Base-by-base conservation (phyloP, 2,797 vertebrate genomes). In the Denticeps clupeoides region DNA sequence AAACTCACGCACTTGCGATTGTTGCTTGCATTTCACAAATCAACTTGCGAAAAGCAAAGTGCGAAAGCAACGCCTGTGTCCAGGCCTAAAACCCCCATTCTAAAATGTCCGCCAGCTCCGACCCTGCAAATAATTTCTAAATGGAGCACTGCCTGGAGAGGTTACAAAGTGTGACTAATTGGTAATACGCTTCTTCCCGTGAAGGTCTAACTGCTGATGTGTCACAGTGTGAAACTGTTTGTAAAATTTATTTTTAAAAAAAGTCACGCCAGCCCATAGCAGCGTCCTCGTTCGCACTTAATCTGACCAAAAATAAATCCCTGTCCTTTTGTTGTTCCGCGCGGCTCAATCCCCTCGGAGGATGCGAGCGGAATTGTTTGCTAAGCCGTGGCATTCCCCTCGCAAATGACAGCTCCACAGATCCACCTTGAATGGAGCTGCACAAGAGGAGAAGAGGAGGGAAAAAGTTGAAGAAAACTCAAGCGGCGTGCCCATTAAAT, bases 231-330 rank as follows among this genome's bases (percentile, higher is more conserved):
- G 7, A 26, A 26, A 28, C 6, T 10, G 9, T 28, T 11, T 27
- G 27, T 27, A 28, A 27, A 28, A 28, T n/a, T n/a, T n/a, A 28
- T 11, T 2, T 11, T 3, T 1, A 27, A 24, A 24, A 8, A 10
- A 9, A 3, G 9, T 11, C n/a, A n/a, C n/a, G 27, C 12, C 44
- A 46, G 55, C 51, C 38, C 19, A 16, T 38, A 41, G 43, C 54
- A 23, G 41, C 46, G 52, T 46, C 54, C 62, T 23, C 43, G 29
- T 57, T 58, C 55, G n/a, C 47, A 22, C 29, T 49, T 50, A 48
- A 60, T 55, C 56, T 51, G 19, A 25, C 45, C 60, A 52, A 50
- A 54, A 62, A 62, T 59, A 59, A 64, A 54, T 61, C 42, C 16
- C 21, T 8, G 33, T 32, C 11, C 28, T 29, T 62, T 56, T 44